Conservation (phyloP, 2,888 invertebrate species). For the Drosophila anomalata region DNA sequence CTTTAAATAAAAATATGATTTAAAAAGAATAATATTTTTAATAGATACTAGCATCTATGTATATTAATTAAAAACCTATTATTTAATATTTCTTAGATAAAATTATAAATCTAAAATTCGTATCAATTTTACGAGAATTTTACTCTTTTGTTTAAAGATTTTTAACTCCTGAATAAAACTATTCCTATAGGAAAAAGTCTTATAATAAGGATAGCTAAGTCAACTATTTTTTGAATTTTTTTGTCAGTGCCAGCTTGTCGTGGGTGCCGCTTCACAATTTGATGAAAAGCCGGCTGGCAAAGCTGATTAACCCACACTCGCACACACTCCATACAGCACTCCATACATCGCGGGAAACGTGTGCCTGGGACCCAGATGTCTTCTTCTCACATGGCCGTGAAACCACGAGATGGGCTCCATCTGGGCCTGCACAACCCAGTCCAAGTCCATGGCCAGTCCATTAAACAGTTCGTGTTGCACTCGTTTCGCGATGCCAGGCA, state of each 20-base stretch:
- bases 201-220: no score
- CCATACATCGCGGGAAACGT: conserved; percentile 25
- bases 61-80: no score
- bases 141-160: no score
- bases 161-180: no score
- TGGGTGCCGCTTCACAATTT: conserved; percentile 67
- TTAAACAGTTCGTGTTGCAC: conserved; percentile 77
- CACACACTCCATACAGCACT: conserved; percentile 18
- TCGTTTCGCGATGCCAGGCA: conserved; percentile 57
- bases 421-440: conserved; percentile 6
- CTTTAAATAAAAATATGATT: no score
- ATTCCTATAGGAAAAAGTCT: no score
- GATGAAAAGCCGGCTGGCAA: conserved; percentile 72
- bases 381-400: conserved; percentile 66
- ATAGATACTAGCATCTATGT: no score
- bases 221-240: no score
- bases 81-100: no score
- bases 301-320: conserved; percentile 70
- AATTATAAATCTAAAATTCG: no score
- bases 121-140: no score
- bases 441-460: conserved; percentile 66
- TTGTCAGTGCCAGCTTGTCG: conserved; percentile 3
- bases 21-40: no score
- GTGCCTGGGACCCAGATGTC: conserved; percentile 60
- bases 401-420: conserved; percentile 24